These are phyloP conservation scores for Keiferia lycopersicella DNA, from an alignment of 2,888 invertebrate species.

Conservation along the genomic window DNA sequence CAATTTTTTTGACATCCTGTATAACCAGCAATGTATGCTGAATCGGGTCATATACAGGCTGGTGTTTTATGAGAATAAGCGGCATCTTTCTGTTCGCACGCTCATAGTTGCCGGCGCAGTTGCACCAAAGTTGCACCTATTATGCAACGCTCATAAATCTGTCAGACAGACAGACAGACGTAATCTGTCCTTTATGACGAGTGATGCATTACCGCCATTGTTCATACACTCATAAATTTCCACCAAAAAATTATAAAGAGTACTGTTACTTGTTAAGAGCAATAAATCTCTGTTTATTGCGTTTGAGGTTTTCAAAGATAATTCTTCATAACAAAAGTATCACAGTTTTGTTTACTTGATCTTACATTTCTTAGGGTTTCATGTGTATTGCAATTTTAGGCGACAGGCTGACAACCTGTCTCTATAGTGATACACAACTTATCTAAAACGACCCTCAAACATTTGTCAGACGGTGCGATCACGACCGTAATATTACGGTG, in stretches of 20 bases:
- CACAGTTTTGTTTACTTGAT: not conserved
- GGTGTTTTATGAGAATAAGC: not conserved
- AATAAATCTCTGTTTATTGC: constrained; percentile 30
- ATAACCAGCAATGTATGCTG: too few species aligned
- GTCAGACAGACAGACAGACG: constrained; percentile 56
- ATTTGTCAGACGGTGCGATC: too few species aligned
- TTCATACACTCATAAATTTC: constrained; percentile 63
- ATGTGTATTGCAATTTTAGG: too few species aligned
- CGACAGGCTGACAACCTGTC: too few species aligned
- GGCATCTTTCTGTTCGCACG: constrained; percentile 28
- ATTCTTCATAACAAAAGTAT: not conserved
- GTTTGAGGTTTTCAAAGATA: constrained; percentile 15
- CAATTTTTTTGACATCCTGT: too few species aligned
- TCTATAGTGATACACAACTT: too few species aligned
- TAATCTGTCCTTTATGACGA: constrained; percentile 78
- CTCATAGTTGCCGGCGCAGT: constrained; percentile 30
- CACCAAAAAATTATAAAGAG: constrained; percentile 30
- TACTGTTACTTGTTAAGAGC: constrained; percentile 31
- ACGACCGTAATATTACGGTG: too few species aligned
- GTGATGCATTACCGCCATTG: constrained; percentile 76
- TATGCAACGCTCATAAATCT: constrained; percentile 73
- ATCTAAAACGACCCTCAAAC: too few species aligned
- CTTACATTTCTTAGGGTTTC: not conserved
- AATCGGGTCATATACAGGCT: too few species aligned
- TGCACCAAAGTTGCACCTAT: constrained; percentile 45